phyloP scores from a whole-genome alignment of 2,797 vertebrate species.

The Meriones psammophilus region DNA sequence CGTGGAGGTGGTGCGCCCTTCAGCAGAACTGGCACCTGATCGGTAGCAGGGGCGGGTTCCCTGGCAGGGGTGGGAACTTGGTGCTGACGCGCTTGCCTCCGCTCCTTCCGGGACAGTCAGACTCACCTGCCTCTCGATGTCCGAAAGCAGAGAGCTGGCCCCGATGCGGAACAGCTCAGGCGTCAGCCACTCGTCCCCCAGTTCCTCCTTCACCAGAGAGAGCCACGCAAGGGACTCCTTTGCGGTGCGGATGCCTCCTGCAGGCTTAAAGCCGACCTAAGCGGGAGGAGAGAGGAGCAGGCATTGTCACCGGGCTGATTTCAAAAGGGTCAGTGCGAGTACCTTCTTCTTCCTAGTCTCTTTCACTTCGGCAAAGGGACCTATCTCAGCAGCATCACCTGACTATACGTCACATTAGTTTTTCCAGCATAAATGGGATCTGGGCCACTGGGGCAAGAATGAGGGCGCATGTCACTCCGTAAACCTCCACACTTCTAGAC shows the following conservation, averaged over 20 bases:
- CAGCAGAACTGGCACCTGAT: background rate
- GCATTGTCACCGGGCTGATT: constrained; percentile 39
- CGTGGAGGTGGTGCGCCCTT: background rate
- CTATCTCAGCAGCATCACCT: background rate
- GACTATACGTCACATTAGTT: constrained; percentile 54
- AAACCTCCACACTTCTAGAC: constrained; percentile 48
- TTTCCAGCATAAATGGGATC: constrained; percentile 26
- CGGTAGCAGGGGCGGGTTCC: background rate
- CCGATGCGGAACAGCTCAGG: constrained; percentile 95
- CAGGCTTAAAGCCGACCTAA: constrained; percentile 98
- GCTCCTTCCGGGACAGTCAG: background rate
- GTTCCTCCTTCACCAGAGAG: constrained; percentile 95
- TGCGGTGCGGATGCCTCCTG: constrained; percentile 95
- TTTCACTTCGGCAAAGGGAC: constrained; percentile 27
- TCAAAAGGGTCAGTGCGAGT: background rate
- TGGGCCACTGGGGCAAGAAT: constrained; percentile 30
- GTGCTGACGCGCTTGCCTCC: background rate
- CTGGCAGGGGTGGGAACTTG: background rate
- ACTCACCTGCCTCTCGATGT: constrained; percentile 97
- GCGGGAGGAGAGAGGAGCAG: background rate
- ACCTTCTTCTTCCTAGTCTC: background rate
- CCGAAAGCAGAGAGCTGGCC: constrained; percentile 94
- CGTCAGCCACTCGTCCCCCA: constrained; percentile 94
- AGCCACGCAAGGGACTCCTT: constrained; percentile 96
- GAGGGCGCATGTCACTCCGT: constrained; percentile 51